phyloP scores from a whole-genome alignment of 2,113 vertebrate genomes.

The Ceyx cyanopectus region DNA sequence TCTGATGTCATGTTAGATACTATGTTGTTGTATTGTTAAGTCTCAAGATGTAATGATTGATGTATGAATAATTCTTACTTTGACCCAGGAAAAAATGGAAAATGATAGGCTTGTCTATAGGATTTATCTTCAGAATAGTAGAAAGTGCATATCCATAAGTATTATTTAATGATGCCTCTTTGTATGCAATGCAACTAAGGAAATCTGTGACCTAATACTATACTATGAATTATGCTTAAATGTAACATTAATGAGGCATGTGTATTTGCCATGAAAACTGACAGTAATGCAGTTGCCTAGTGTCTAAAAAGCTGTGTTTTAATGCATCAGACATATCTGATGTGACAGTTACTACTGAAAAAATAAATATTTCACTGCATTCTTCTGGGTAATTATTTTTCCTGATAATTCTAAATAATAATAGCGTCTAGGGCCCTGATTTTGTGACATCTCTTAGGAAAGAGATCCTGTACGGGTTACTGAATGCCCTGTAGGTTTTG shows the following conservation, averaged over 20 bases:
- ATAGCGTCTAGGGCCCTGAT: neutral
- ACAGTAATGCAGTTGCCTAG: neutral
- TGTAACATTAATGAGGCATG: neutral
- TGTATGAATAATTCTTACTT: slow-evolving; percentile 1
- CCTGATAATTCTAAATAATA: neutral
- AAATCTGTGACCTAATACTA: neutral
- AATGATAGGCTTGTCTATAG: slow-evolving; percentile 2
- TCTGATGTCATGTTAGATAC: slow-evolving; percentile 8
- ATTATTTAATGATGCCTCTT: neutral
- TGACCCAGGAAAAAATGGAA: slow-evolving; percentile 3
- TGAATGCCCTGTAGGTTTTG: neutral
- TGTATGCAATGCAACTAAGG: neutral
- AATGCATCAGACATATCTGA: neutral
- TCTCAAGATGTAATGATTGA: neutral
- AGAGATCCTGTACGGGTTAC: neutral
- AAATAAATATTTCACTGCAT: neutral
- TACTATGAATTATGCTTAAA: neutral
- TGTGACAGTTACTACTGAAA: neutral
- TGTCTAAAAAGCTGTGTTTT: neutral
- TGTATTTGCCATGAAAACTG: neutral
- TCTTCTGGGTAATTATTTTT: neutral
- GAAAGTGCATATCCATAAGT: neutral
- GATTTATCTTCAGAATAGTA: neutral
- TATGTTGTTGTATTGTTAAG: neutral
- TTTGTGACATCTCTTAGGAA: neutral